phyloP scores from a whole-genome alignment of 2,888 invertebrate genomes.

The Zaprionus bogoriensis region DNA sequence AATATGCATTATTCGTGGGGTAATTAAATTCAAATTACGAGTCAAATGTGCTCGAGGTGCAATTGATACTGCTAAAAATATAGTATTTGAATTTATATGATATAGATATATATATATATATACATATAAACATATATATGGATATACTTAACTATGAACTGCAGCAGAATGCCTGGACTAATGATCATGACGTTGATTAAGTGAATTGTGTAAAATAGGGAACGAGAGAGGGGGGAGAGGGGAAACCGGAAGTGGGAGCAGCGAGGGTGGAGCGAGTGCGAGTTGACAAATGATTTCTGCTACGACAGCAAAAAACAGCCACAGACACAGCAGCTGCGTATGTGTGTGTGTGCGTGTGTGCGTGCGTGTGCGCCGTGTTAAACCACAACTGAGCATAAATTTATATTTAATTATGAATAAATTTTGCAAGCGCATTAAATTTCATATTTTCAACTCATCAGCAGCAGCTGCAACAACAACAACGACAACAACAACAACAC shows the following conservation, averaged over 20 bases:
- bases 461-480: constrained; percentile 24
- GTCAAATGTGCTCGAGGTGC: constrained; percentile 28
- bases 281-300: constrained; percentile 40
- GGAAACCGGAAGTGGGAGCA: not conserved
- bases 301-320: constrained; percentile 22
- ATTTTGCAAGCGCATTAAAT: constrained; percentile 72
- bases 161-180: constrained; percentile 20
- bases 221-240: not conserved
- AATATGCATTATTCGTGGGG: constrained; percentile 42
- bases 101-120: not conserved
- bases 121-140: constrained; percentile 2
- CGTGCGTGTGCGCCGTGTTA: constrained; percentile 58
- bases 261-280: not conserved
- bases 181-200: constrained; percentile 30
- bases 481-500: not conserved
- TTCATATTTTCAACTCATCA: constrained; percentile 70
- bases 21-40: constrained; percentile 37
- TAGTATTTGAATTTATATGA: not conserved
- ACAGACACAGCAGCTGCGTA: not conserved
- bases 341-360: constrained; percentile 11
- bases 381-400: constrained; percentile 75
- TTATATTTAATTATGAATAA: constrained; percentile 78
- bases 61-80: no score
- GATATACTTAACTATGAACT: constrained; percentile 2
- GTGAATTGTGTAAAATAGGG: constrained; percentile 18